Evolutionary conservation across 2,113 vertebrate genomes (phyloP).

Genomic region (Spermophilus dauricus): DNA sequence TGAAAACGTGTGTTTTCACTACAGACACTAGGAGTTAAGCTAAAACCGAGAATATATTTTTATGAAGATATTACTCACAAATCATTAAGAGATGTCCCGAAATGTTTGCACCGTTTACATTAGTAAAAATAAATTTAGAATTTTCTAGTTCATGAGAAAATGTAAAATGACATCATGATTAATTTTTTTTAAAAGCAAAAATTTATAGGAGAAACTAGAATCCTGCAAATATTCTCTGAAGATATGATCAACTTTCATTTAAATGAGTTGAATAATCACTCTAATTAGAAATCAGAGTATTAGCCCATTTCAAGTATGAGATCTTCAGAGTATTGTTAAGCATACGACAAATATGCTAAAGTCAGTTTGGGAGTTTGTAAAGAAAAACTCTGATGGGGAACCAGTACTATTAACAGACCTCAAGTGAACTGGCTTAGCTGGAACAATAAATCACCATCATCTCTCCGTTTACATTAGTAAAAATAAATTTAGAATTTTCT

Average conservation of each 20-base stretch:
- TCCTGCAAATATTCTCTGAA: neutral
- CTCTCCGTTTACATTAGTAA: conserved; percentile 7
- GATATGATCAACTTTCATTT: neutral
- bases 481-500: conserved; percentile 10
- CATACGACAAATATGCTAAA: neutral
- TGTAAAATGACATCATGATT: neutral
- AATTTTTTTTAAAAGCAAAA: neutral
- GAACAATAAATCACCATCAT: too few relatives aligned
- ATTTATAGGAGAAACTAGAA: neutral
- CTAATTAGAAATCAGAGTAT: neutral
- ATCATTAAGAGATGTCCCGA: neutral
- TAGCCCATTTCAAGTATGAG: neutral
- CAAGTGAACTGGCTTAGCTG: too few relatives aligned
- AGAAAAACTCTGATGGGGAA: neutral
- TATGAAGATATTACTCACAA: neutral
- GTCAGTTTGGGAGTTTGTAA: neutral
- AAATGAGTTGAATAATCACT: neutral
- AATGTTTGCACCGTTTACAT: neutral
- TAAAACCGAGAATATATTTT: neutral
- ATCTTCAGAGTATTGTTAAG: neutral
- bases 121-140: conserved; percentile 37
- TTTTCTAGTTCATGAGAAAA: neutral
- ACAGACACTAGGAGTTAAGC: neutral
- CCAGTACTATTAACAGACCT: neutral
- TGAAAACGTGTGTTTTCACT: neutral